These are phyloP conservation scores for Myiothlypis coronata DNA, from an alignment of 2,797 vertebrate species.

Conservation along the genomic window DNA sequence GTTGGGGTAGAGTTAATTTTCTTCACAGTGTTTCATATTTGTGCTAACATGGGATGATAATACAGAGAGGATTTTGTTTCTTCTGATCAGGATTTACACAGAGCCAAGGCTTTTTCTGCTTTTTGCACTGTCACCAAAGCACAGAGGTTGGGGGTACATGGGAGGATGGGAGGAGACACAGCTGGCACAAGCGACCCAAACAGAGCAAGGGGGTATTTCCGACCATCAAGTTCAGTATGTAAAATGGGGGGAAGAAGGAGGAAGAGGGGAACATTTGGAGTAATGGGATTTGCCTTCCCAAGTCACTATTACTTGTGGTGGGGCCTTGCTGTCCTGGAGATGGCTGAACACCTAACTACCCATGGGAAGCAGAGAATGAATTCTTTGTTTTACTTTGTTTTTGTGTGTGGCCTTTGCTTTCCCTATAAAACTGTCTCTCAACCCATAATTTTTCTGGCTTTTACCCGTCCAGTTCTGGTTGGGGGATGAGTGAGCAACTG, in stretches of 20 bases:
- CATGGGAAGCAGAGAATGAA: no score
- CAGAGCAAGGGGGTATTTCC: background rate
- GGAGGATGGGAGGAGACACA: background rate
- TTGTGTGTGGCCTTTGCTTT: background rate
- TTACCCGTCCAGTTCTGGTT: background rate
- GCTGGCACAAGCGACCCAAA: no score
- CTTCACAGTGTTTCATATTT: background rate
- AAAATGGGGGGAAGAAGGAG: no score
- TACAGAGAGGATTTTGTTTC: background rate
- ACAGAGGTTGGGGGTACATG: no score
- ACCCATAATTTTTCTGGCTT: background rate
- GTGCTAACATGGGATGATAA: background rate
- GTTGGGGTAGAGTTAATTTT: background rate
- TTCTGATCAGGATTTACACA: background rate
- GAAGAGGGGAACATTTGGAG: background rate
- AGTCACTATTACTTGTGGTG: background rate
- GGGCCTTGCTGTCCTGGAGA: fast-evolving
- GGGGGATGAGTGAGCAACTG: background rate
- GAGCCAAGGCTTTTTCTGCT: background rate
- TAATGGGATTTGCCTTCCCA: background rate
- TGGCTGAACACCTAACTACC: background rate
- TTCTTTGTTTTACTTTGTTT: background rate
- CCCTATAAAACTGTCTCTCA: background rate
- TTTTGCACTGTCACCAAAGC: background rate
- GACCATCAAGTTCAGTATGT: no score